phyloP scores from a whole-genome alignment of 2,888 invertebrate genomes.

The Coelopa pilipes region DNA sequence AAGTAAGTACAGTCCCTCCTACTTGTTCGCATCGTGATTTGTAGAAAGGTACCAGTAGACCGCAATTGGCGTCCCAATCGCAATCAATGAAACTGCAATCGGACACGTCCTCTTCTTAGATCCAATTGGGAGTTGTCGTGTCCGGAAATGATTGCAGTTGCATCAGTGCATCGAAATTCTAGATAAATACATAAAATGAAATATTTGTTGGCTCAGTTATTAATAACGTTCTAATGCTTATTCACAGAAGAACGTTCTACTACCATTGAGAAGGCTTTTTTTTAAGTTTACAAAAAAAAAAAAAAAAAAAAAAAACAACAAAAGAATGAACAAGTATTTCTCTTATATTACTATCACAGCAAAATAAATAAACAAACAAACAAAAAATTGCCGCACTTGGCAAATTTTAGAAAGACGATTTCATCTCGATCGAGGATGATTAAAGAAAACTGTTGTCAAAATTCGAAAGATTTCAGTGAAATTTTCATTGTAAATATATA shows the following conservation, averaged over 20 bases:
- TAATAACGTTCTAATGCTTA: no score
- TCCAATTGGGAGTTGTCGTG: no score
- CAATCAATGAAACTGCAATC: neutral
- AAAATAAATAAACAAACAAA: neutral
- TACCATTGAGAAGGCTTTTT: no score
- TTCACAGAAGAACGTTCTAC: no score
- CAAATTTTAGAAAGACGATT: neutral
- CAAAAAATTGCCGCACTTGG: neutral
- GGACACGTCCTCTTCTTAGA: no score
- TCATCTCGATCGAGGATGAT: neutral
- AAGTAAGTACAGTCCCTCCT: constrained; percentile 55
- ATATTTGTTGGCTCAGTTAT: no score
- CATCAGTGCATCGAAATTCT: no score
- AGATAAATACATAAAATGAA: no score
- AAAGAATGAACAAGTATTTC: no score
- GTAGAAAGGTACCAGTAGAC: neutral
- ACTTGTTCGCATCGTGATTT: constrained; percentile 27
- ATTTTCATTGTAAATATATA: neutral
- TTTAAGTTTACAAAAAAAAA: constrained; percentile 37
- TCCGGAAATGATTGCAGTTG: no score
- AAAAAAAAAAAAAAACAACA: no score
- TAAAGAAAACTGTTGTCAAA: neutral
- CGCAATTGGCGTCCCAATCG: neutral
- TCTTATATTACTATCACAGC: neutral
- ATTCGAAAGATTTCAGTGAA: neutral